Evolutionary conservation across 2,113 vertebrate species (phyloP).

Genomic region (Thamnophis sirtalis): DNA sequence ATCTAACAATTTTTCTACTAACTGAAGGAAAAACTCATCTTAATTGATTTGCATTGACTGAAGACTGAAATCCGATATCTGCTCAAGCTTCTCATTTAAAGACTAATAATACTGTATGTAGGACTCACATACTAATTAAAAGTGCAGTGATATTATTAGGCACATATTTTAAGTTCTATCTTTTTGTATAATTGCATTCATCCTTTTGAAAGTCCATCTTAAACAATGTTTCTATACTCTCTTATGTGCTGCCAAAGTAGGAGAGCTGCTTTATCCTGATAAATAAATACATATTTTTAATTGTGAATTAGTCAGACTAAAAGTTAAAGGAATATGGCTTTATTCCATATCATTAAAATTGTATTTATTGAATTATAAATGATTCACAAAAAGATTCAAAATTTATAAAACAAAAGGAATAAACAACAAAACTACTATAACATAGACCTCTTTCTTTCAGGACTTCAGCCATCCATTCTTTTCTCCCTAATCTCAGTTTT

Average conservation of each 20-base stretch:
- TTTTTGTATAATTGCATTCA: slow-evolving; percentile 1
- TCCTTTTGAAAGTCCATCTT: slow-evolving; percentile 31
- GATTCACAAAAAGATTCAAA: slow-evolving; percentile 43
- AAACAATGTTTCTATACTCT: slow-evolving; percentile 5
- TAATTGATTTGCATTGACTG: neutral
- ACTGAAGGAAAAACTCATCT: neutral
- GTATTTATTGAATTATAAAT: slow-evolving; percentile 49
- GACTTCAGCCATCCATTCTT: neutral
- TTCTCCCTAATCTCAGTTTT: neutral
- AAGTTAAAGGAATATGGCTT: neutral
- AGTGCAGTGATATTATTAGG: neutral
- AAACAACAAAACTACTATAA: neutral
- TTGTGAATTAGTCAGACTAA: slow-evolving; percentile 33
- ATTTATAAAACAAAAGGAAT: slow-evolving; percentile 15
- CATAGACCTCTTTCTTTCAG: neutral
- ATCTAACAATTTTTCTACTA: neutral
- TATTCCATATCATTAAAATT: slow-evolving; percentile 49
- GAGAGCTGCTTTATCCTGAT: slow-evolving; percentile 13
- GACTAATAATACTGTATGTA: neutral
- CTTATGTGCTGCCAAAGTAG: slow-evolving; percentile 10
- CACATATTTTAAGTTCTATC: neutral
- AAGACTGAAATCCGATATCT: neutral
- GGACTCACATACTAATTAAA: neutral
- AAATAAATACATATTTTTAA: slow-evolving; percentile 25
- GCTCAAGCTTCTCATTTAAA: neutral